These are phyloP conservation scores for Hippocampus comes DNA, from an alignment of 2,113 vertebrate genomes.

Conservation along the genomic window DNA sequence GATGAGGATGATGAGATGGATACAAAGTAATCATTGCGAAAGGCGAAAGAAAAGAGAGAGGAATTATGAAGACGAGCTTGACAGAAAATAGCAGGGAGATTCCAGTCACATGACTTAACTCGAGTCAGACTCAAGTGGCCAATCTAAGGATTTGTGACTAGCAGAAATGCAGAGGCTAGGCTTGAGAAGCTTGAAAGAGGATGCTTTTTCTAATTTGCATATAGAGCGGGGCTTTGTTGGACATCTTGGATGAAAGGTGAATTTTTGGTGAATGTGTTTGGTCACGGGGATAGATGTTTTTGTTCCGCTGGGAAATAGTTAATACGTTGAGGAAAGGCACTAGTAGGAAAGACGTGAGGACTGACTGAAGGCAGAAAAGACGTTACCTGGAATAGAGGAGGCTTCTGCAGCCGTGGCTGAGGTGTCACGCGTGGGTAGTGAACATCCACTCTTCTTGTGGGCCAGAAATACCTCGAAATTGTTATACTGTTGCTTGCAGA, in stretches of 20 bases:
- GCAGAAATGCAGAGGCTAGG: too few species aligned
- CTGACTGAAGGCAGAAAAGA: background rate
- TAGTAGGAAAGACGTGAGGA: background rate
- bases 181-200: too few species aligned
- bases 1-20: background rate
- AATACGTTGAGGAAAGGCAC: background rate
- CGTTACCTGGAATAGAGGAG: conserved; percentile 78
- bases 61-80: background rate
- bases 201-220: too few species aligned
- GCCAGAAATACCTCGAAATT: conserved; percentile 87
- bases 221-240: too few species aligned
- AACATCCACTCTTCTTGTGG: conserved; percentile 91
- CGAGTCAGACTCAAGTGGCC: background rate
- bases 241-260: too few species aligned
- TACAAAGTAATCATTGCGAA: background rate
- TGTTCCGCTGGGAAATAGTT: too few species aligned
- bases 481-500: conserved; percentile 95
- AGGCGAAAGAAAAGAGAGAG: background rate
- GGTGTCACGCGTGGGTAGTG: conserved; percentile 67
- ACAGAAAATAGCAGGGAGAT: background rate
- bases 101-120: background rate
- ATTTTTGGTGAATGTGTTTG: too few species aligned
- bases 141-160: too few species aligned
- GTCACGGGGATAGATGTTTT: too few species aligned
- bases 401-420: conserved; percentile 56